Evolutionary conservation across 1,140 invertebrate genomes (phyloP).

Genomic region (Ganaspis sp.): DNA sequence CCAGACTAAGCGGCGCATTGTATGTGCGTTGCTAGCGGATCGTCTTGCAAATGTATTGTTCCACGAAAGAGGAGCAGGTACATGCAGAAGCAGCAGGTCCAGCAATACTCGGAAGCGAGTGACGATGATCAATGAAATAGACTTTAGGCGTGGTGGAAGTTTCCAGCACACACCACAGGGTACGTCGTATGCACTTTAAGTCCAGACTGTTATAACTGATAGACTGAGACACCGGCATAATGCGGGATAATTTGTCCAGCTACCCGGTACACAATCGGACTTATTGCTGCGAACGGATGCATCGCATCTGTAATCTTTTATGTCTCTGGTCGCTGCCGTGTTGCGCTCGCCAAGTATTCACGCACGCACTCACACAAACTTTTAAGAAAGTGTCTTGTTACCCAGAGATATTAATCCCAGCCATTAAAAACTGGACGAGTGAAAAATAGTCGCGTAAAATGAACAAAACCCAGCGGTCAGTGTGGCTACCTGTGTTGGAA

Average conservation of each 20-base stretch:
- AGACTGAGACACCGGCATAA: slow-evolving; percentile 72
- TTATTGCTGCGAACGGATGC: slow-evolving; percentile 75
- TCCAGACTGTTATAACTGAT: slow-evolving; percentile 67
- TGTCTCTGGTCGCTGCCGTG: slow-evolving; percentile 59
- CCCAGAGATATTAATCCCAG: slow-evolving; percentile 74
- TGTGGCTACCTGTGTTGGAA: slow-evolving; percentile 69
- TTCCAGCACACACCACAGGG: slow-evolving; percentile 37
- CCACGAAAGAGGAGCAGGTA: slow-evolving; percentile 35
- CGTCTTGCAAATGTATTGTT: slow-evolving; percentile 39
- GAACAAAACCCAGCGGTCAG: slow-evolving; percentile 53
- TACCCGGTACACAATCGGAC: slow-evolving; percentile 73
- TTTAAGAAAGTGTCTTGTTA: slow-evolving; percentile 74
- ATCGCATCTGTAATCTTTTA: slow-evolving; percentile 75
- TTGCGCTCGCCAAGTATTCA: slow-evolving; percentile 52
- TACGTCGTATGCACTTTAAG: slow-evolving; percentile 48
- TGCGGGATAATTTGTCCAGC: slow-evolving; percentile 74
- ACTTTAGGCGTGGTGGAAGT: slow-evolving; percentile 55
- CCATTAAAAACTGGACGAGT: slow-evolving; percentile 76
- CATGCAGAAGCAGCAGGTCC: slow-evolving; percentile 20
- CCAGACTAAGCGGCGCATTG: neutral
- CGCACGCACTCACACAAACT: slow-evolving; percentile 51
- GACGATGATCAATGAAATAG: slow-evolving; percentile 74
- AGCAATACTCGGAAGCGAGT: slow-evolving; percentile 61
- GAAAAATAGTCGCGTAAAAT: slow-evolving; percentile 72
- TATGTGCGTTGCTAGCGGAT: slow-evolving; percentile 9